Evolutionary conservation across 2,797 vertebrate genomes (phyloP).

Genomic region (Gymnoscopelus braueri): DNA sequence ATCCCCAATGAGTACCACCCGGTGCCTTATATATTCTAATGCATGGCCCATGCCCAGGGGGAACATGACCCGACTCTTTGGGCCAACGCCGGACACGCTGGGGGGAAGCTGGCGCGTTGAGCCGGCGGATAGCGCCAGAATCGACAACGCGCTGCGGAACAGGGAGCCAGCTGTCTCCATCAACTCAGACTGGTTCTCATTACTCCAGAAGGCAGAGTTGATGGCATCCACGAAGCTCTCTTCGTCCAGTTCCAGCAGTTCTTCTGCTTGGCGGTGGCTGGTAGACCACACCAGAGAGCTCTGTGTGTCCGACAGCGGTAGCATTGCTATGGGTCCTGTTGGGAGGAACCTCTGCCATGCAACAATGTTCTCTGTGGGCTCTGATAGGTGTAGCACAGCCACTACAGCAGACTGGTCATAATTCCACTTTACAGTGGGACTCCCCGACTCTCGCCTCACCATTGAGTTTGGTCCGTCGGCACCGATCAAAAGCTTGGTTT

Average conservation of each 20-base stretch:
- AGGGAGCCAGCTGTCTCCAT: constrained; percentile 87
- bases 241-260: constrained; percentile 90
- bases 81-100: constrained; percentile 87
- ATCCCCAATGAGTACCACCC: constrained; percentile 93
- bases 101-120: constrained; percentile 94
- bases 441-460: constrained; percentile 87
- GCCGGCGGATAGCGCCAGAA: constrained; percentile 87
- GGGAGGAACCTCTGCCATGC: constrained; percentile 99
- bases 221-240: constrained; percentile 95
- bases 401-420: constrained; percentile 97
- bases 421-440: constrained; percentile 89
- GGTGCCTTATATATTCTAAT: constrained; percentile 90
- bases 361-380: constrained; percentile 97
- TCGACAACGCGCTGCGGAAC: constrained; percentile 83
- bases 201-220: constrained; percentile 98
- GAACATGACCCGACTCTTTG: constrained; percentile 89
- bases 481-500: constrained; percentile 92
- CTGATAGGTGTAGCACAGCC: constrained; percentile 92
- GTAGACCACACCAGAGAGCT: constrained; percentile 99
- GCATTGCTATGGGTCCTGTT: constrained; percentile 93
- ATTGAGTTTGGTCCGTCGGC: constrained; percentile 94
- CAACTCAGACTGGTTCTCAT: constrained; percentile 91
- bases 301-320: constrained; percentile 91
- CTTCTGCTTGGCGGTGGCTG: constrained; percentile 87
- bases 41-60: constrained; percentile 94